Evolutionary conservation across 2,888 invertebrate genomes (phyloP).

Genomic region (Amblyjoppa proteus): DNA sequence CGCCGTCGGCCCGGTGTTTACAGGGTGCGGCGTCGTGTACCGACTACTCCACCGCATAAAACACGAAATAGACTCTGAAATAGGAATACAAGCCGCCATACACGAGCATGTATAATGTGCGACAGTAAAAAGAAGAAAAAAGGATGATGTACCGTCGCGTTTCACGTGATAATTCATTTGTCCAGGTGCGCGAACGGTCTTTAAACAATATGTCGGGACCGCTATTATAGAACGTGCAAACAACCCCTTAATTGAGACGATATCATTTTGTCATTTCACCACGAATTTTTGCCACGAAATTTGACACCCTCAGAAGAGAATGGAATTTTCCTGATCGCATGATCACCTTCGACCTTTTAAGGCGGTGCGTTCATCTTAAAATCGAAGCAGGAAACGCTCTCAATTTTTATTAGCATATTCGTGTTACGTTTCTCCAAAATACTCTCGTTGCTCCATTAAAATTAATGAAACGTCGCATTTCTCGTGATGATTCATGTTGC

Average conservation of each 20-base stretch:
- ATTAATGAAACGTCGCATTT: background rate
- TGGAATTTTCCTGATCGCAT: background rate
- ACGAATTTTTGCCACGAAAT: background rate
- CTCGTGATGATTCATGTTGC: conserved; percentile 61
- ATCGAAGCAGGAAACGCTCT: too few species aligned
- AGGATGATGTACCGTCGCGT: conserved; percentile 15
- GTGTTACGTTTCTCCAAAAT: too few species aligned
- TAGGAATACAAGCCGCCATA: conserved; percentile 24
- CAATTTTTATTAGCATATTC: too few species aligned
- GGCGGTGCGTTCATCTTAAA: too few species aligned
- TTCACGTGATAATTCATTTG: conserved; percentile 65
- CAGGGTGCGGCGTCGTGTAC: conserved; percentile 55
- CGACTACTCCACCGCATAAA: conserved; percentile 52
- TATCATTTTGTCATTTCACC: conserved; percentile 47
- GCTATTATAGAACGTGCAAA: conserved; percentile 25
- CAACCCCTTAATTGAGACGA: conserved; percentile 48
- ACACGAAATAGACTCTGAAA: conserved; percentile 58
- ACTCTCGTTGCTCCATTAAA: too few species aligned
- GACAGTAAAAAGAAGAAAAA: background rate
- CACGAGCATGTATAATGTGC: conserved; percentile 24
- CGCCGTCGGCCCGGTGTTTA: conserved; percentile 50
- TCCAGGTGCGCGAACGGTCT: conserved; percentile 26
- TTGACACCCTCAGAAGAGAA: background rate
- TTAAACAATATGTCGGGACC: background rate
- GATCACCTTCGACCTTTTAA: background rate